Conservation (phyloP, 2,888 invertebrate species). For the Conchocele bisecta region DNA sequence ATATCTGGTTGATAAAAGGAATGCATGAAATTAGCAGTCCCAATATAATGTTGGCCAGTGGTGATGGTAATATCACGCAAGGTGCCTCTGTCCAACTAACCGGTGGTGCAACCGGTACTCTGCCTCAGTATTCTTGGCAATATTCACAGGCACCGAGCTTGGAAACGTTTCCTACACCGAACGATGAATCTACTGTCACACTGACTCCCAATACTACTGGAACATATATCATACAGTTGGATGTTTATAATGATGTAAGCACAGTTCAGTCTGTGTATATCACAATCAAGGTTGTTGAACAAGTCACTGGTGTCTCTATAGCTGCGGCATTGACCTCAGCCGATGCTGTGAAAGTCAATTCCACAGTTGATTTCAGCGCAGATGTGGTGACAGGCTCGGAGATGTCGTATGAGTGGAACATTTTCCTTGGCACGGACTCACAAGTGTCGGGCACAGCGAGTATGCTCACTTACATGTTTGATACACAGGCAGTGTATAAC, state of each 20-base stretch:
- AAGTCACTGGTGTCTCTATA: conserved; percentile 35
- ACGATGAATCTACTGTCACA: conserved; percentile 19
- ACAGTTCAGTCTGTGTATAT: conserved; percentile 20
- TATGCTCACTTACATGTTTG: conserved; percentile 42
- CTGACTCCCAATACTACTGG: conserved; percentile 42
- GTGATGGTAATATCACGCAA: conserved; percentile 40
- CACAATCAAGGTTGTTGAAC: conserved; percentile 39
- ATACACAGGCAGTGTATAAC: conserved; percentile 53
- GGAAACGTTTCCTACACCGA: conserved; percentile 19
- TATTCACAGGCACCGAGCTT: conserved; percentile 43
- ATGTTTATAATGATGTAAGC: conserved; percentile 30
- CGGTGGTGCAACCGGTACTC: conserved; percentile 36
- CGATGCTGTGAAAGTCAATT: conserved; percentile 42
- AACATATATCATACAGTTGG: conserved; percentile 25
- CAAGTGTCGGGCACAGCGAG: conserved; percentile 1
- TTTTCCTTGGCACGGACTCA: conserved; percentile 12
- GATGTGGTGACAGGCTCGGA: conserved; percentile 48
- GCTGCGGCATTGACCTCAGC: conserved; percentile 11
- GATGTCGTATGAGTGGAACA: conserved; percentile 46
- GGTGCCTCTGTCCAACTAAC: conserved; percentile 20
- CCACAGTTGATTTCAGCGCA: conserved; percentile 38
- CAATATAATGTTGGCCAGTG: conserved; percentile 27
- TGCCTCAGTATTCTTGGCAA: conserved; percentile 41
- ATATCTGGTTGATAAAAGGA: conserved; percentile 39
- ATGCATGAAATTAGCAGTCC: conserved; percentile 51